Percentiles rank a stretch among this genome's conserved stretches.
These are phyloP conservation scores for Nebria ingens DNA, from an alignment of 1,140 invertebrate genomes.

Conservation along the genomic window DNA sequence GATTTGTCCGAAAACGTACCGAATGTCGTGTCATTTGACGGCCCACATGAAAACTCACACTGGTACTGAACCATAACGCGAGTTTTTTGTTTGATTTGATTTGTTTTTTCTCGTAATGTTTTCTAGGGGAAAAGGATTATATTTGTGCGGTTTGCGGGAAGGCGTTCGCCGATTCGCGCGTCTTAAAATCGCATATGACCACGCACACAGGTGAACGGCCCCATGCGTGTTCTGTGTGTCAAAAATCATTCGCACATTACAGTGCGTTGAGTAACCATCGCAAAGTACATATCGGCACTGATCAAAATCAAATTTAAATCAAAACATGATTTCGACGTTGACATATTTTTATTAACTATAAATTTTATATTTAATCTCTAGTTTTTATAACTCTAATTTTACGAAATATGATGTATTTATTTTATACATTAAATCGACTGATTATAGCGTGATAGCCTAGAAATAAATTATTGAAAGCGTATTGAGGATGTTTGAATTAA, in stretches of 20 bases:
- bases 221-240: slow-evolving; percentile 48
- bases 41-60: slow-evolving; percentile 71
- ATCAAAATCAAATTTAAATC: no score
- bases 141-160: slow-evolving; percentile 36
- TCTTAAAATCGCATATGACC: slow-evolving; percentile 48
- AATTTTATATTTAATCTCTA: no score
- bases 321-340: no score
- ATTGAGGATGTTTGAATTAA: no score
- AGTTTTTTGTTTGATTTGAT: no score
- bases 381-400: no score
- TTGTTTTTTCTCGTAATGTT: no score
- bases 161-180: slow-evolving; percentile 41
- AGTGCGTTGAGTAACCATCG: slow-evolving; percentile 16
- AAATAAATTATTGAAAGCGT: no score
- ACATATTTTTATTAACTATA: no score
- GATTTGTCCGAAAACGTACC: slow-evolving; percentile 41
- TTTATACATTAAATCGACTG: no score
- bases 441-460: no score
- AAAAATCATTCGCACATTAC: slow-evolving; percentile 32
- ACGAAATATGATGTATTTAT: no score
- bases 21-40: slow-evolving; percentile 68
- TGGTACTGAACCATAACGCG: slow-evolving; percentile 31
- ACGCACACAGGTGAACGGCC: slow-evolving; percentile 60
- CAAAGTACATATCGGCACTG: slow-evolving; percentile 17
- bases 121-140: slow-evolving; percentile 31